Evolutionary conservation across 2,113 vertebrate species (phyloP).

Genomic region (Sapajus apella): DNA sequence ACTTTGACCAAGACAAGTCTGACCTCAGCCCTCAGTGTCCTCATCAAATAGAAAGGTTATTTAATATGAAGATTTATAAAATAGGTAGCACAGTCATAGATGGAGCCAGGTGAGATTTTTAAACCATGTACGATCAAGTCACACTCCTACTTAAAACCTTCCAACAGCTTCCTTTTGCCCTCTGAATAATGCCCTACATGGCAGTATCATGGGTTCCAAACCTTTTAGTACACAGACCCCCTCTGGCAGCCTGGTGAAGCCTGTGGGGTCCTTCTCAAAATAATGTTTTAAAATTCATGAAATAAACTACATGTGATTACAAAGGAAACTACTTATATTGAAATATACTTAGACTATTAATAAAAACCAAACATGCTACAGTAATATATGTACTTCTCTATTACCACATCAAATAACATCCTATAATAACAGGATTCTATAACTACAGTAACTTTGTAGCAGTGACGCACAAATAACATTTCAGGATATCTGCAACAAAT

Average conservation of each 20-base stretch:
- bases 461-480: not conserved
- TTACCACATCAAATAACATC: not conserved
- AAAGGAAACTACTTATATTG: not conserved
- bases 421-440: not conserved
- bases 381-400: not conserved
- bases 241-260: not conserved
- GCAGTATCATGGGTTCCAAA: not conserved
- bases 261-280: not conserved
- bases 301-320: not conserved
- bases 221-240: not conserved
- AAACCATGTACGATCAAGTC: not conserved
- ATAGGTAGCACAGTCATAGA: not conserved
- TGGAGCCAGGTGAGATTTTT: not conserved
- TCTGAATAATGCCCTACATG: not conserved
- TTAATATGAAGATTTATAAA: constrained; percentile 1
- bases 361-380: not conserved
- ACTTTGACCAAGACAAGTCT: not conserved
- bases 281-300: not conserved
- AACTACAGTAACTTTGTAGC: not conserved
- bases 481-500: not conserved
- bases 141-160: not conserved
- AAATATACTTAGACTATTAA: not conserved
- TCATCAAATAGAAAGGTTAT: not conserved
- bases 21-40: not conserved
- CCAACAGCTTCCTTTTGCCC: not conserved